Evolutionary conservation across 2,113 vertebrate genomes (phyloP).

Genomic region (Hucho hucho): DNA sequence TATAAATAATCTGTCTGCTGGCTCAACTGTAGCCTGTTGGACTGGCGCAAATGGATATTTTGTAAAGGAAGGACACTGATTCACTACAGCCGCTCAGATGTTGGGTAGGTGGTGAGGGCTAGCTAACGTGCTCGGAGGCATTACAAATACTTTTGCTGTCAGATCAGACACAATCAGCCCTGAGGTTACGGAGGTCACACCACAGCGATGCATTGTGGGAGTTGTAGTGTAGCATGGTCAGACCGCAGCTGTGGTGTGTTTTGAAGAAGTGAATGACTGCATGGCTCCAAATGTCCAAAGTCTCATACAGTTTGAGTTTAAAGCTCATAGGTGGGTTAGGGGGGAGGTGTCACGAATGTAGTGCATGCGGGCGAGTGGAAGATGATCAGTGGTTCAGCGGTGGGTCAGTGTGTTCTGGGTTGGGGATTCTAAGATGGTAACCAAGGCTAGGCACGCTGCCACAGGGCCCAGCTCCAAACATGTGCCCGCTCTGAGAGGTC

Average conservation of each 20-base stretch:
- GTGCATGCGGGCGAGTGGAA: conserved; percentile 9
- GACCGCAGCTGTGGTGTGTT: not conserved
- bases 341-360: not conserved
- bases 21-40: conserved; percentile 35
- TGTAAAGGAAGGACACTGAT: conserved; percentile 15
- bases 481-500: conserved; percentile 4
- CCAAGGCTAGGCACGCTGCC: conserved; percentile 43
- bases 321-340: not conserved
- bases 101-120: not conserved
- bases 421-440: conserved; percentile 30
- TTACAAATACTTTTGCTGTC: not conserved
- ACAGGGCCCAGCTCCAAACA: conserved; percentile 42
- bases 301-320: not conserved
- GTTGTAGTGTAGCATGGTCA: not conserved
- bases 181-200: not conserved
- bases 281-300: not conserved
- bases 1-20: conserved; percentile 51
- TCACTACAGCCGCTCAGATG: not conserved
- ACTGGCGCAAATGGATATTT: conserved; percentile 12
- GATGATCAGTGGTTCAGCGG: conserved; percentile 15
- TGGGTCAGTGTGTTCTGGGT: conserved; percentile 33
- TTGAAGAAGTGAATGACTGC: not conserved
- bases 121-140: not conserved
- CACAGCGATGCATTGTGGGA: not conserved
- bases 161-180: not conserved